These are phyloP conservation scores for Bombus terrestris DNA, from an alignment of 1,140 invertebrate species.

Conservation along the genomic window DNA sequence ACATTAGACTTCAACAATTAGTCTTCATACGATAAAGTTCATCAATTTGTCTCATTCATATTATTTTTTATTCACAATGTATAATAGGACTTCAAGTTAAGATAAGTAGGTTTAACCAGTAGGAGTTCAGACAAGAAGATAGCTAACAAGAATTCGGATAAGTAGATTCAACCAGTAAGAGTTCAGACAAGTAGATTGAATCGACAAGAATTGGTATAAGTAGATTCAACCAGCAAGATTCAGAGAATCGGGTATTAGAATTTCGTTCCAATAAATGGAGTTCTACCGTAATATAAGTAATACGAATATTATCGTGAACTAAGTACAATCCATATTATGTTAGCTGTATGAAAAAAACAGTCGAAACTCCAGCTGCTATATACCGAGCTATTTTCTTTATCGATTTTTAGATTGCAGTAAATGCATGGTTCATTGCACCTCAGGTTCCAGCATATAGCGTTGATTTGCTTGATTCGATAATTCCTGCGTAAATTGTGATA, in stretches of 20 bases:
- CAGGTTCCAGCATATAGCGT: neutral
- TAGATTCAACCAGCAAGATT: neutral
- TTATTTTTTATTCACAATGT: too few relatives aligned
- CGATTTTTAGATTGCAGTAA: neutral
- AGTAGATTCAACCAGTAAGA: neutral
- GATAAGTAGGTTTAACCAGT: neutral
- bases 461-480: slow-evolving; percentile 14
- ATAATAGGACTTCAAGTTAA: neutral
- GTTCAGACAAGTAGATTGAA: neutral
- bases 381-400: neutral
- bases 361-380: too few relatives aligned
- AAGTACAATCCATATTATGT: neutral
- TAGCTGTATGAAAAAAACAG: too few relatives aligned
- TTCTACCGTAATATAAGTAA: neutral
- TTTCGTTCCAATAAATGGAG: neutral
- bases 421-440: neutral
- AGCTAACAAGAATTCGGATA: neutral
- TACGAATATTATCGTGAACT: neutral
- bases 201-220: neutral
- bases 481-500: neutral
- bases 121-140: neutral
- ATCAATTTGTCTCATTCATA: too few relatives aligned
- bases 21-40: too few relatives aligned
- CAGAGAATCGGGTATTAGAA: neutral
- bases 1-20: too few relatives aligned